Evolutionary conservation across 2,888 invertebrate genomes (phyloP).

Genomic region (Bembecia ichneumoniformis): DNA sequence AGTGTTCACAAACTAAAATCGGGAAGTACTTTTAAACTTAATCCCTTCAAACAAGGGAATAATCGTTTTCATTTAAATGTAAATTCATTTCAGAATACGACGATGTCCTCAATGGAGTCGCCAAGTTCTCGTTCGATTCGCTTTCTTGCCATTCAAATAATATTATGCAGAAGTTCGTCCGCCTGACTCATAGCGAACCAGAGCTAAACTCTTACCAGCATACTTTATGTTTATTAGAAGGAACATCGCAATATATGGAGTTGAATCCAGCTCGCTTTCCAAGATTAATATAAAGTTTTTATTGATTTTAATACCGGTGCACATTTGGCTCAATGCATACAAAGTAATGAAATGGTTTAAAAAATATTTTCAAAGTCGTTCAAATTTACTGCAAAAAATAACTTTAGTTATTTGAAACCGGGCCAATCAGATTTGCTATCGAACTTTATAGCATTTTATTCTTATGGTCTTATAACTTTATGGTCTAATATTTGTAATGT

Average conservation of each 20-base stretch:
- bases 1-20: slow-evolving; percentile 27
- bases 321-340: background rate
- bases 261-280: background rate
- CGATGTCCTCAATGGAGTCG: slow-evolving; percentile 37
- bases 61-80: slow-evolving; percentile 60
- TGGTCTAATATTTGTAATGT: no score
- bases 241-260: slow-evolving; percentile 15
- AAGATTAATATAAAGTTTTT: background rate
- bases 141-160: slow-evolving; percentile 40
- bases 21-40: slow-evolving; percentile 32
- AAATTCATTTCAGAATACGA: slow-evolving; percentile 41
- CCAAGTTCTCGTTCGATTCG: slow-evolving; percentile 41
- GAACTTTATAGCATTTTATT: no score
- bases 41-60: slow-evolving; percentile 56
- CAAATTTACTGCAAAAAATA: no score
- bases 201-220: slow-evolving; percentile 30
- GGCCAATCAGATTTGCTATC: no score
- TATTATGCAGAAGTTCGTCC: slow-evolving; percentile 40
- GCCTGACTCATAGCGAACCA: slow-evolving; percentile 18
- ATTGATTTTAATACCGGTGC: no score
- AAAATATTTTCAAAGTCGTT: no score
- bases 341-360: background rate
- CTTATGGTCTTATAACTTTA: no score
- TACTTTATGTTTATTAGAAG: slow-evolving; percentile 32
- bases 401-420: no score